Evolutionary conservation across 2,113 vertebrate species (phyloP), one percentile per base, ranked within the genome.

Genomic region (Chrysemys picta): DNA sequence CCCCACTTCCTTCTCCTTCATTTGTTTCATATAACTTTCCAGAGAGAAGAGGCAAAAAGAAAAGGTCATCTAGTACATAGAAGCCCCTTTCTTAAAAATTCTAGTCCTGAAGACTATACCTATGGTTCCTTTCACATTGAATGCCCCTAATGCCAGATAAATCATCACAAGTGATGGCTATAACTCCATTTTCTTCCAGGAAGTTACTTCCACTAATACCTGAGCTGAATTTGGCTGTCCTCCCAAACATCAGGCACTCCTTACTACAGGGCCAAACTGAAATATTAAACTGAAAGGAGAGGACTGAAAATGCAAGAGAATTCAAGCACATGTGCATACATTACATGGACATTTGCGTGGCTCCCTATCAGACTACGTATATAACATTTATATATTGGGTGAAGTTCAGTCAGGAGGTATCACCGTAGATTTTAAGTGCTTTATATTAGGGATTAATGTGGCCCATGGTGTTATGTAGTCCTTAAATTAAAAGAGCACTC

Each of bases 311-410:
- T 5, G 47, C 19, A 90, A 72, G 3, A 47, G n/a, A 6, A 50
- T 88, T 83, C 82, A 42, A 27, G 4, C 10, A 65, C 38, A 38
- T 21, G 13, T 21, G 88, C 2, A 62, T 0, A 1, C 2, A 62
- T 1, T 12, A 47, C 6, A 47, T 2, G 3, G 0, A 57, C 1
- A 85, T 88, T n/a, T 49, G 87, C 22, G 27, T 4, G 42, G 25
- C 31, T 49, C 2, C 1, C 0, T 1, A n/a, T 35, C 29, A 65
- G 31, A 21, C 35, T 17, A n/a, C 17, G 4, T n/a, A 2, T 52
- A 81, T 5, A 54, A 57, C 76, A 11, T n/a, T 5, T 49, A 29
- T 78, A 2, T 49, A 38, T 6, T 2, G 2, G 35, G 25, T 13
- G 59, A 81, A 4, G 10, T 1, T 75, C 1, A 6, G 56, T 84